Evolutionary conservation across 2,888 invertebrate species (phyloP).

Genomic region (Amphipyra tragopoginis): DNA sequence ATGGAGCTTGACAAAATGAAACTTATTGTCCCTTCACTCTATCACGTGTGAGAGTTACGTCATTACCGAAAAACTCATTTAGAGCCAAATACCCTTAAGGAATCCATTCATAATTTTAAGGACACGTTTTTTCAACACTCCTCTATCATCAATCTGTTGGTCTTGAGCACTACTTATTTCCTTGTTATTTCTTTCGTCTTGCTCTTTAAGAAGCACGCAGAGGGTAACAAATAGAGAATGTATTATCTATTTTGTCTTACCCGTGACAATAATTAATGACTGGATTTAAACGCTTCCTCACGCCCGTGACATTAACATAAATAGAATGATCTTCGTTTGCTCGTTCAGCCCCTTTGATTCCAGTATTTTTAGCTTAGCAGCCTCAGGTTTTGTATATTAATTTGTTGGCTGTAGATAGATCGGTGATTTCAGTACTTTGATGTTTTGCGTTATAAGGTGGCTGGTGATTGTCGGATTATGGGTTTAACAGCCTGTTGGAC

Average conservation of each 20-base stretch:
- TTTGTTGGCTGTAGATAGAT: conserved; percentile 80
- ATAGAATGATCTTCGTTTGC: conserved; percentile 88
- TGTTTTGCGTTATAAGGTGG: conserved; percentile 83
- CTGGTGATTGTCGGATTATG: conserved; percentile 85
- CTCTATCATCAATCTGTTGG: conserved; percentile 84
- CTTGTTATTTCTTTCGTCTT: conserved; percentile 86
- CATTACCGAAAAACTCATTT: conserved; percentile 84
- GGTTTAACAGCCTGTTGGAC: conserved; percentile 70
- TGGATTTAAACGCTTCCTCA: conserved; percentile 90
- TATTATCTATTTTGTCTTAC: conserved; percentile 89
- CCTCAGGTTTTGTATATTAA: conserved; percentile 86
- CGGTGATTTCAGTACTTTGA: conserved; percentile 84
- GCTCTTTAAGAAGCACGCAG: conserved; percentile 78
- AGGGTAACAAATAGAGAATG: conserved; percentile 87
- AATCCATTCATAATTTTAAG: conserved; percentile 82
- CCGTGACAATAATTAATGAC: conserved; percentile 89
- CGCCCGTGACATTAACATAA: conserved; percentile 90
- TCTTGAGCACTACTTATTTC: conserved; percentile 78
- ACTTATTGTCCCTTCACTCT: conserved; percentile 82
- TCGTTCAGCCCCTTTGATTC: conserved; percentile 87
- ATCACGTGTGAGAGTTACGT: conserved; percentile 78
- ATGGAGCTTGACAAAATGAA: conserved; percentile 86
- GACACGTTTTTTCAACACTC: conserved; percentile 83
- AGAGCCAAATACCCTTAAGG: conserved; percentile 75
- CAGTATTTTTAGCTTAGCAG: conserved; percentile 86